phyloP scores from a whole-genome alignment of 2,113 vertebrate species.

The Sterrhoptilus dennistouni region DNA sequence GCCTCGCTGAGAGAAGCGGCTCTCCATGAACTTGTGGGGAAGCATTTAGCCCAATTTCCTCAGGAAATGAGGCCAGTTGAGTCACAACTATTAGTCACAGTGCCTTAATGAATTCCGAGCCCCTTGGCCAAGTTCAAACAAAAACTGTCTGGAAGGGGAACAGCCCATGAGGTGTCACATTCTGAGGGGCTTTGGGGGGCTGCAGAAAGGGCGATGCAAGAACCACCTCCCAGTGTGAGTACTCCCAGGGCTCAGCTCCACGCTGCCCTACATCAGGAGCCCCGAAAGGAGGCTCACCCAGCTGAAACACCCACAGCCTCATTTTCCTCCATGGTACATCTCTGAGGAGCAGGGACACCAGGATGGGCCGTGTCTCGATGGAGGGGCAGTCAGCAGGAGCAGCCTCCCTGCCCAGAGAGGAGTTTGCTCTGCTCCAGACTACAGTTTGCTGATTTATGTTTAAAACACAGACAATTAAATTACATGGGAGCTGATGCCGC shows the following conservation, averaged over 20 bases:
- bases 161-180: fast-evolving
- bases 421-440: not conserved
- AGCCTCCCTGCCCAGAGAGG: fast-evolving
- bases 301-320: not conserved
- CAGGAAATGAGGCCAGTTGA: conserved; percentile 48
- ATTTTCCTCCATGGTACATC: fast-evolving
- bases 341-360: not conserved
- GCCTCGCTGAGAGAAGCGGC: not conserved
- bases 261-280: not conserved
- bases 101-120: conserved; percentile 11
- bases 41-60: conserved; percentile 38
- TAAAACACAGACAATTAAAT: conserved; percentile 64
- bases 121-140: conserved; percentile 22
- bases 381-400: not conserved
- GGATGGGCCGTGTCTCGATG: fast-evolving
- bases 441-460: conserved; percentile 47
- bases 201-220: not conserved
- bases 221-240: fast-evolving
- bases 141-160: not conserved
- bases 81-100: conserved; percentile 43
- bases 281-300: not conserved
- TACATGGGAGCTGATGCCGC: conserved; percentile 56
- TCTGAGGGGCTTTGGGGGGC: not conserved
- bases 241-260: fast-evolving
- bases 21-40: not conserved